Base-by-base conservation (phyloP, 2,113 vertebrate genomes). In the Hyperopisus bebe region DNA sequence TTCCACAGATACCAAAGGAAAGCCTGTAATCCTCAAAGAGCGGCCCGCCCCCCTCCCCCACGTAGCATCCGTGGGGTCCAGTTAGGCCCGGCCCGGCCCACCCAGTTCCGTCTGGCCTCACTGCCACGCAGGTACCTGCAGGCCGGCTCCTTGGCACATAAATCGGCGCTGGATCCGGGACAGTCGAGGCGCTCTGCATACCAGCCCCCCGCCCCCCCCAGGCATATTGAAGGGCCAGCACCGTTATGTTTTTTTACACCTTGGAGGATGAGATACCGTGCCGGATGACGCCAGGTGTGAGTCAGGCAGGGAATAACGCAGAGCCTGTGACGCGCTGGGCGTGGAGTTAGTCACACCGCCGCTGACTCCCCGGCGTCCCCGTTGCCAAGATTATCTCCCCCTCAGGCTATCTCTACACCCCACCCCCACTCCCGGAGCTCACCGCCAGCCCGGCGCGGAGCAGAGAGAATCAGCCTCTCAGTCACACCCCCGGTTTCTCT, bases 391-490 rank as follows among this genome's bases (percentile, higher is more conserved):
- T 51, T 27, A 19, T 77, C 66, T 35, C 46, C 88, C 62, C 62
- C 66, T 80, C 66, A 13, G 53, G 35, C 85, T 89, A 39, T 39
- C 62, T 84, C 80, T 47, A 46, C 17, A 17, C 7, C 83, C 66
- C 89, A 77, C 88, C 48, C n/a, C 80, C 85, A 51, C 7, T 9
- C 83, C 83, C 24, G 15, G 46, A 86, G 48, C 11, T 51, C 85
- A 51, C 13, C 47, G 88, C 89, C 92, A 92, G 90, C 90, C 93
- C 8, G 87, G 88, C 88, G 92, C 90, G 82, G 91, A 90, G 88
- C 89, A 70, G 88, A 92, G 89, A 91, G 91, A 90, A 94, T 94
- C 93, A 94, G 93, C 92, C 94, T 91, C 93, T 93, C 87, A 90
- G 91, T 93, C 93, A 94, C 92, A 89, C 90, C 90, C 92, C 92